Percentiles rank a stretch among this genome's conserved stretches.
These are phyloP conservation scores for Atrina japonica DNA, from an alignment of 2,888 invertebrate species.

Conservation along the genomic window DNA sequence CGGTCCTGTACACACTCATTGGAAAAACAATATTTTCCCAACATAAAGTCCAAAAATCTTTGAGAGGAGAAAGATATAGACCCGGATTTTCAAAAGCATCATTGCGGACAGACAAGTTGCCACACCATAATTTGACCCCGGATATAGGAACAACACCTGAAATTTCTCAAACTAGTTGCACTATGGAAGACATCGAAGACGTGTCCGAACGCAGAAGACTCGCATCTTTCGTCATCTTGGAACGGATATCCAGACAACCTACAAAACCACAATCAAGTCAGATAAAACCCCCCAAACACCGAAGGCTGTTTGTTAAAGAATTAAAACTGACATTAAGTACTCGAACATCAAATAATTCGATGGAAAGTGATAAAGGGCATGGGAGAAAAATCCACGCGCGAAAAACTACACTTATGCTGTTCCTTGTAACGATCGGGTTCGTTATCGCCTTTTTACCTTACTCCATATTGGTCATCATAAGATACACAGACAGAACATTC, in stretches of 20 bases:
- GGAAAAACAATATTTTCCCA: constrained; percentile 28
- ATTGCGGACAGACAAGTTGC: too few relatives aligned
- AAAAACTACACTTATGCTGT: constrained; percentile 50
- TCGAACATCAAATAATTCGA: constrained; percentile 13
- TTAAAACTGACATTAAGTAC: constrained; percentile 13
- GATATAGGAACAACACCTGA: constrained; percentile 11
- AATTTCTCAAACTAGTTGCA: constrained; percentile 29
- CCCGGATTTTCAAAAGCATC: too few relatives aligned
- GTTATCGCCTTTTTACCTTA: constrained; percentile 47
- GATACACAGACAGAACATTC: constrained; percentile 32
- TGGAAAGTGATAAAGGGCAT: background rate
- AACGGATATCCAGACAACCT: constrained; percentile 21
- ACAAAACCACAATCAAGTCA: constrained; percentile 14
- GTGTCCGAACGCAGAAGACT: background rate
- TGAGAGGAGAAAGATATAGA: background rate
- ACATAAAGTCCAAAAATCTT: constrained; percentile 12
- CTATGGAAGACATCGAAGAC: constrained; percentile 34
- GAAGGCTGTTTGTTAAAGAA: constrained; percentile 15
- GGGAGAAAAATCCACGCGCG: constrained; percentile 36
- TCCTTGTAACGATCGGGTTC: constrained; percentile 47
- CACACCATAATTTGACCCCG: background rate
- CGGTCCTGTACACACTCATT: constrained; percentile 28
- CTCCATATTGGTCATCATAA: constrained; percentile 39
- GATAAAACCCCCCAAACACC: background rate
- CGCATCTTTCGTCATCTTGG: constrained; percentile 35